A percentile compares a stretch with the other conserved stretches of the same genome.
Conservation (phyloP, 2,888 invertebrate species). For the Zygothrica quintamaculata region DNA sequence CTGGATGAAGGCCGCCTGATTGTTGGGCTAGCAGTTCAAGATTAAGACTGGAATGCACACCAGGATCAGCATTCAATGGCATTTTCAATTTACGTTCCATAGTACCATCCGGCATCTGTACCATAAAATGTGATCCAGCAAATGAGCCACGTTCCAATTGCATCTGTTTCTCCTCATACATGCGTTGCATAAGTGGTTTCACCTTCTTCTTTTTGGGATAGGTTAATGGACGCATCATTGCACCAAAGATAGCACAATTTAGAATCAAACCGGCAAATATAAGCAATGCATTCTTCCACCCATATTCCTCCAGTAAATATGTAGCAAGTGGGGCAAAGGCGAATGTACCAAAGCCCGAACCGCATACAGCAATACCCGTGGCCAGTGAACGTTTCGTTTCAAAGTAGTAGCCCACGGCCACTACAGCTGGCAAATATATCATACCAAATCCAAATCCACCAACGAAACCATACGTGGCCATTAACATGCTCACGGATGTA, state of each 20-base stretch:
- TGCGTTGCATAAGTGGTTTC: constrained; percentile 94
- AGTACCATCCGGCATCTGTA: constrained; percentile 95
- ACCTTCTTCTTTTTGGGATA: constrained; percentile 85
- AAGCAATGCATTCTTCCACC: constrained; percentile 95
- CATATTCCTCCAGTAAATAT: constrained; percentile 90
- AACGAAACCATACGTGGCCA: constrained; percentile 95
- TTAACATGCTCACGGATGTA: constrained; percentile 93
- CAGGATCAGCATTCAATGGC: constrained; percentile 96
- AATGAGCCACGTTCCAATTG: constrained; percentile 96
- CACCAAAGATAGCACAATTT: constrained; percentile 95
- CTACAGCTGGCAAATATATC: constrained; percentile 98
- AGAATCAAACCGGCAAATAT: constrained; percentile 96
- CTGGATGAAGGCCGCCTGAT: constrained; percentile 90
- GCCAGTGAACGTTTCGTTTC: constrained; percentile 97
- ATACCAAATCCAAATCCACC: constrained; percentile 97
- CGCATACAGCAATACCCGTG: constrained; percentile 97
- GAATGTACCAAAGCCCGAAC: constrained; percentile 97
- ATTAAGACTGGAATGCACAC: constrained; percentile 96
- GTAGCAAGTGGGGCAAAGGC: constrained; percentile 96
- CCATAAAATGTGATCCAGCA: constrained; percentile 93
- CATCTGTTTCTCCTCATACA: constrained; percentile 96
- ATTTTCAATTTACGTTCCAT: constrained; percentile 95
- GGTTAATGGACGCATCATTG: constrained; percentile 84
- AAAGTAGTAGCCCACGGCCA: constrained; percentile 98
- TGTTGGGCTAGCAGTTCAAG: constrained; percentile 90